Evolutionary conservation across 2,113 vertebrate genomes (phyloP).

Genomic region (Hystrix cristata): DNA sequence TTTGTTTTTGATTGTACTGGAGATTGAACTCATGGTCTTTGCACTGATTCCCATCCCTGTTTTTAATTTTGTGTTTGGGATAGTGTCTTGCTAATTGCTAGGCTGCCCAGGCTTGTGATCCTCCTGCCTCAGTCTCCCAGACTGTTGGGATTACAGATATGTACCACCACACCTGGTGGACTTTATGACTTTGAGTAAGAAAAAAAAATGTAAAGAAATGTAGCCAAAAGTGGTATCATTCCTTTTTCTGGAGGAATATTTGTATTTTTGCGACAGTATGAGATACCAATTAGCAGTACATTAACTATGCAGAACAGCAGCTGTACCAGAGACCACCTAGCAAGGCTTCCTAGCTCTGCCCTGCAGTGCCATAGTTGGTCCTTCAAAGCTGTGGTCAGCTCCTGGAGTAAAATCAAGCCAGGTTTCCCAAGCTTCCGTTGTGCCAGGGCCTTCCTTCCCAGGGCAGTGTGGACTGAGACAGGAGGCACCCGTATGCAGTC

Average conservation of each 20-base stretch:
- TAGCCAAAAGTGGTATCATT: not conserved
- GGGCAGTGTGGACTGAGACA: not conserved
- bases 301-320: not conserved
- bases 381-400: not conserved
- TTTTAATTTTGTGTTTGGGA: not conserved
- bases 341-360: not conserved
- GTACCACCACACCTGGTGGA: not conserved
- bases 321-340: fast-evolving
- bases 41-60: not conserved
- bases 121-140: not conserved
- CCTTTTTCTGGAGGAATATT: not conserved
- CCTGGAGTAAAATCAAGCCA: not conserved
- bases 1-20: not conserved
- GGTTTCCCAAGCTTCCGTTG: not conserved
- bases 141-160: not conserved
- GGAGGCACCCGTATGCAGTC: slow-evolving; percentile 31
- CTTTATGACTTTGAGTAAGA: not conserved
- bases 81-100: not conserved
- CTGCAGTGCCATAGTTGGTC: fast-evolving
- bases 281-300: fast-evolving
- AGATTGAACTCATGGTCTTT: not conserved
- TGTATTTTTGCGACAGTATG: not conserved
- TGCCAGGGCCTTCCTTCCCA: not conserved
- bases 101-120: not conserved
- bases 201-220: not conserved